Conservation (phyloP, 1,140 invertebrate genomes). For the Amphibalanus amphitrite region DNA sequence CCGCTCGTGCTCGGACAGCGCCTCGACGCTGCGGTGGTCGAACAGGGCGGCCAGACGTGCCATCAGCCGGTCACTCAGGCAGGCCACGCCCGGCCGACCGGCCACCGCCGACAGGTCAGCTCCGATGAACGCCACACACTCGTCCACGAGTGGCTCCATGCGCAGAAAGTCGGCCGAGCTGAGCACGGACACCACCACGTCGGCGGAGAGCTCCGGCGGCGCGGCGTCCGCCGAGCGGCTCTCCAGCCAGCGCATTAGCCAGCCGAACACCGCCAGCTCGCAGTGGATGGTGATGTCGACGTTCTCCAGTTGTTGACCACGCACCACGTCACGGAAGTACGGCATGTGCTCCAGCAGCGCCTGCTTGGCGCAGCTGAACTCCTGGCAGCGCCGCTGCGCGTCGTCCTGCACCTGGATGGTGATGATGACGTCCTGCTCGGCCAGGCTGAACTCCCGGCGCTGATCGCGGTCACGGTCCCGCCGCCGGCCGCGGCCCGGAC, state of each 20-base stretch:
- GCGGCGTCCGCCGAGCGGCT: slow-evolving; percentile 16
- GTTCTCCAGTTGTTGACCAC: slow-evolving; percentile 64
- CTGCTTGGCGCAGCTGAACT: neutral
- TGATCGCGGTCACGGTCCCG: neutral
- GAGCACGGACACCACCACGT: slow-evolving; percentile 40
- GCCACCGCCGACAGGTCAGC: slow-evolving; percentile 61
- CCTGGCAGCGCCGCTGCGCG: neutral
- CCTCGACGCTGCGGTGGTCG: slow-evolving; percentile 56
- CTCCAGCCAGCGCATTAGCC: slow-evolving; percentile 85
- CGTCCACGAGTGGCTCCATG: slow-evolving; percentile 70
- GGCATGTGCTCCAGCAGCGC: neutral
- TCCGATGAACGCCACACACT: slow-evolving; percentile 62
- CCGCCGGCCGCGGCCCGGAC: too few species aligned
- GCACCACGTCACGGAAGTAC: slow-evolving; percentile 8
- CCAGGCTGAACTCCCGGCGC: neutral
- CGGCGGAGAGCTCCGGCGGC: slow-evolving; percentile 29
- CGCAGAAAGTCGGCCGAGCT: slow-evolving; percentile 85
- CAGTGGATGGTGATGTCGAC: slow-evolving; percentile 94
- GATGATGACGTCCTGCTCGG: neutral
- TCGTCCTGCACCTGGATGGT: neutral
- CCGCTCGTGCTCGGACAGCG: slow-evolving; percentile 57
- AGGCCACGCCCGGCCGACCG: slow-evolving; percentile 51
- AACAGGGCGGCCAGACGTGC: slow-evolving; percentile 58
- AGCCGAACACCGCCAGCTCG: slow-evolving; percentile 82
- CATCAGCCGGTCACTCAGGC: slow-evolving; percentile 58